phyloP scores from a whole-genome alignment of 1,140 invertebrate genomes.

The Meloidogyne exigua region DNA sequence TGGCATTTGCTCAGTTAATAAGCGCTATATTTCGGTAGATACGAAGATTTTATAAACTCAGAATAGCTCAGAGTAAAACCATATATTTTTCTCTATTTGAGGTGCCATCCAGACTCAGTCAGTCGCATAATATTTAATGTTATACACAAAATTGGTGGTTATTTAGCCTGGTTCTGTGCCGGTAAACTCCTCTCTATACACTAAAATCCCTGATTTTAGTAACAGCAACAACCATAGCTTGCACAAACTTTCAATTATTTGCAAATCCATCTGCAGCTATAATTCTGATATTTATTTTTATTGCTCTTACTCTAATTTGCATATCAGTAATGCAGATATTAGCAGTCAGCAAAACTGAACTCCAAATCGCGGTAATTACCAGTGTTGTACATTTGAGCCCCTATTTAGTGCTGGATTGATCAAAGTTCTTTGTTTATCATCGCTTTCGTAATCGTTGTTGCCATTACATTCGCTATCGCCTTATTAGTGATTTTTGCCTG shows the following conservation, averaged over 20 bases:
- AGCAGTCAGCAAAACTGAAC: neutral
- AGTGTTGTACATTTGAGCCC: neutral
- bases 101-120: slow-evolving; percentile 21
- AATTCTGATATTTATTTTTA: neutral
- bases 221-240: neutral
- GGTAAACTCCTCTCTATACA: neutral
- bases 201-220: neutral
- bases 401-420: slow-evolving; percentile 6
- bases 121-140: slow-evolving; percentile 21
- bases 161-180: slow-evolving; percentile 10
- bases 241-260: slow-evolving; percentile 4
- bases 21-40: slow-evolving; percentile 1
- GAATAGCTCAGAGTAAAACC: no score
- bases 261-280: neutral
- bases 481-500: slow-evolving; percentile 1
- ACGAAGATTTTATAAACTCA: no score
- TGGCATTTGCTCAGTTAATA: slow-evolving; percentile 6
- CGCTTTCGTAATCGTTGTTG: neutral
- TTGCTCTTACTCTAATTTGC: neutral
- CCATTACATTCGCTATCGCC: neutral
- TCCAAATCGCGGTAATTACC: neutral
- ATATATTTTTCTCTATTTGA: no score
- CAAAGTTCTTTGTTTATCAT: neutral
- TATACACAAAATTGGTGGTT: slow-evolving; percentile 9
- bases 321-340: neutral